phyloP scores from a whole-genome alignment of 2,113 vertebrate genomes.

The Alexandromys fortis region DNA sequence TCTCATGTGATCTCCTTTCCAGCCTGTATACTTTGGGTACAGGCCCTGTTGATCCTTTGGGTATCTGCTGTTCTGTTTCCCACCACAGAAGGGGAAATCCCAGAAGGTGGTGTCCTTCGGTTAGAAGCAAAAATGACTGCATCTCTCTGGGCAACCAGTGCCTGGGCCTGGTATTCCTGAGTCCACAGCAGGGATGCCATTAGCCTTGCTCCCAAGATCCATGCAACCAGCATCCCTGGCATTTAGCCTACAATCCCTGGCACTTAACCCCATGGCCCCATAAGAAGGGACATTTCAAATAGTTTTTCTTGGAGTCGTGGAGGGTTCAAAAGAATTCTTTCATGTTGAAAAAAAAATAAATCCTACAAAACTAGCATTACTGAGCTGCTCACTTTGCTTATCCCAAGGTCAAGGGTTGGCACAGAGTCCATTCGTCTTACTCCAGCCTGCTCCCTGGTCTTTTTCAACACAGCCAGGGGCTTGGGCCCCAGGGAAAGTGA shows the following conservation, averaged over 20 bases:
- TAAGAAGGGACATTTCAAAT: conserved; percentile 73
- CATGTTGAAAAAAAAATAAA: conserved; percentile 66
- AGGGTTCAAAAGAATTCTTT: conserved; percentile 80
- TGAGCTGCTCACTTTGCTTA: conserved; percentile 38
- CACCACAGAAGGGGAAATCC: conserved; percentile 62
- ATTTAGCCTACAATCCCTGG: conserved; percentile 75
- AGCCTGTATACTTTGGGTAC: conserved; percentile 10
- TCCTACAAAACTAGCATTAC: conserved; percentile 49
- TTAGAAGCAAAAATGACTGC: conserved; percentile 73
- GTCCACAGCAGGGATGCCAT: conserved; percentile 76
- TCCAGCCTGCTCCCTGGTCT: conserved; percentile 2
- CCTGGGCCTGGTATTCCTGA: conserved; percentile 71
- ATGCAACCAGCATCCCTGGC: conserved; percentile 73
- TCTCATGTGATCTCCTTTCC: not conserved
- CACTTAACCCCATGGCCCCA: conserved; percentile 73
- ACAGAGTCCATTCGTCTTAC: not conserved
- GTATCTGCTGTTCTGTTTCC: conserved; percentile 50
- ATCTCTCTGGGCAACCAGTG: conserved; percentile 80
- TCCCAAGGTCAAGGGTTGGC: conserved; percentile 34
- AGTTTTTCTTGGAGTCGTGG: conserved; percentile 70
- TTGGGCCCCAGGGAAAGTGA: not conserved
- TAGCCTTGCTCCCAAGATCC: conserved; percentile 64
- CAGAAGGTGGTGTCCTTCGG: conserved; percentile 67
- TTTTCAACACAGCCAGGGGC: not conserved
- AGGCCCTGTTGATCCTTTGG: not conserved